Evolutionary conservation across 2,113 vertebrate species (phyloP), one percentile per base, ranked within the genome.

Genomic region (Cyprinodon brontotheroides): DNA sequence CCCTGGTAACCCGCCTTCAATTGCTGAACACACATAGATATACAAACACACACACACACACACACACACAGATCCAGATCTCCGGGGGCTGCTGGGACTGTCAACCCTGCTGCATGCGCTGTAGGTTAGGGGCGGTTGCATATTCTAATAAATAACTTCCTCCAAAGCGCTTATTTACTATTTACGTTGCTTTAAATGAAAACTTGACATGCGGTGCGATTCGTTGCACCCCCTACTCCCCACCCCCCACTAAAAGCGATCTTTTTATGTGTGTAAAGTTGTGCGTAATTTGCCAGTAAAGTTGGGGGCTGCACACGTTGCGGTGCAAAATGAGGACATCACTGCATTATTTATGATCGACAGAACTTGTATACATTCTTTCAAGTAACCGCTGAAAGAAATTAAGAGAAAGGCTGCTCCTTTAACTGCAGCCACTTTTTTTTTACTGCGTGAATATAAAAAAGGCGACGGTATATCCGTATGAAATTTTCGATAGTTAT

Each of bases 401-500:
- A 65, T 70, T 69, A 59, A 68, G 62, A 68, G 78, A 67, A 70
- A 65, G 78, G 72, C 72, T 3, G 83, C 81, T 87, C 75, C 85
- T 86, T 64, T 73, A 66, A 20, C 76, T 70, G 39, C 74, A 60
- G 69, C 65, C 60, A 29, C 29, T 29, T 29, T 83, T 88, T 86
- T 82, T 89, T 59, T 61, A 61, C 73, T 43, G 72, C 40, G 20
- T 37, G 9, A 6, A 69, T 4, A 50, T 86, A 76, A 82, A 47
- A 74, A 62, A 66, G 68, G 38, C 61, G 77, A 77, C 68, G 67
- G 77, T 89, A 82, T 77, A 84, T 91, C 75, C 80, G 72, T 68
- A 89, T 86, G 80, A 93, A 91, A 89, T 93, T 92, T 87, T 85
- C 78, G 40, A 70, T 74, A 84, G 14, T 88, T 91, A 89, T 90